Conservation (phyloP, 2,113 vertebrate species). For the Syngnathoides biaculeatus region DNA sequence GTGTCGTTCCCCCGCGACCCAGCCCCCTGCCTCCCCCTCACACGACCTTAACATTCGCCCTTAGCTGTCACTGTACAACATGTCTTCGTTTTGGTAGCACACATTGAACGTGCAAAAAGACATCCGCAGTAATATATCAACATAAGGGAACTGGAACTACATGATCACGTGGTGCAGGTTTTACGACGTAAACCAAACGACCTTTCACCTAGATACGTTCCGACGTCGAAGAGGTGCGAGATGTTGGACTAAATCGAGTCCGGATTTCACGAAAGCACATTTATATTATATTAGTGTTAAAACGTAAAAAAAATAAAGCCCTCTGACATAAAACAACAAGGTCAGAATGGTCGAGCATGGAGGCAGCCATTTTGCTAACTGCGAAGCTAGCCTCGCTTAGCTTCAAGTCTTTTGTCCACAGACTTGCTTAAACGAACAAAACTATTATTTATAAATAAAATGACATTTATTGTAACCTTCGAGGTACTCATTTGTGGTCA, state of each 20-base stretch:
- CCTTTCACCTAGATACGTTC: slow-evolving; percentile 72
- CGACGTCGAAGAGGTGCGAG: rapidly evolving
- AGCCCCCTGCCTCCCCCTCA: background rate
- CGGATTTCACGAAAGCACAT: rapidly evolving
- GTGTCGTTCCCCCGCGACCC: slow-evolving; percentile 10
- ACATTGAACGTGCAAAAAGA: background rate
- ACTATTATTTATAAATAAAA: background rate
- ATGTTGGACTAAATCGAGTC: background rate
- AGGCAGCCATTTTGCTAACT: slow-evolving; percentile 76
- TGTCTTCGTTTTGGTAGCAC: background rate
- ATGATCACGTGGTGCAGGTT: background rate
- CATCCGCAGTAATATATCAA: background rate
- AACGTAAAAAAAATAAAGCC: rapidly evolving
- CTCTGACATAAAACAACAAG: slow-evolving; percentile 44
- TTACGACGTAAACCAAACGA: slow-evolving; percentile 31
- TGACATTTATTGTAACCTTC: background rate
- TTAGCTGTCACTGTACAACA: background rate
- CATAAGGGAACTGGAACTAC: background rate
- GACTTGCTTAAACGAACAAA: background rate
- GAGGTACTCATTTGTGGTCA: background rate
- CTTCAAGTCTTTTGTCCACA: slow-evolving; percentile 47
- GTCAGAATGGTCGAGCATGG: slow-evolving; percentile 78
- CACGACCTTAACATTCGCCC: background rate
- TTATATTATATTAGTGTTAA: rapidly evolving
- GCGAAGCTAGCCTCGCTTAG: slow-evolving; percentile 27